Evolutionary conservation across 92 coral and sea anemone genomes (phyloP), one percentile per base, ranked within the genome.

Genomic region (Zoanthus gigantus): DNA sequence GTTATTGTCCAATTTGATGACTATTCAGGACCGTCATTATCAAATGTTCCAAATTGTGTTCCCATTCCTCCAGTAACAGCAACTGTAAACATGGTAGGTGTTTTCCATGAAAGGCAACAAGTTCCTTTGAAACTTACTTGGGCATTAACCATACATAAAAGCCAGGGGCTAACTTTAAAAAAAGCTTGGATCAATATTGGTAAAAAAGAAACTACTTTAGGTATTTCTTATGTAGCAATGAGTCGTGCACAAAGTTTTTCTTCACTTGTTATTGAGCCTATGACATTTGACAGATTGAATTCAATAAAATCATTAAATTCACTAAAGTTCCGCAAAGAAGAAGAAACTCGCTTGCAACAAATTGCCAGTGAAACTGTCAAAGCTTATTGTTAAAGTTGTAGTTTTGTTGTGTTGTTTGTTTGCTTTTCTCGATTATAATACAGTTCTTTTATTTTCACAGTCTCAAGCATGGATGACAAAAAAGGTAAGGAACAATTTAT

Each of bases 1-100:
- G 92, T 89, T 45, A 80, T 89, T 75, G 88, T 89, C 46, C 71
- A 83, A 52, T 89, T 89, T 89, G 92, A 89, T 76, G 53, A 89
- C 74, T 89, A 89, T 83, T 31, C 82, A 54, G 92, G 92, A 16
- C 92, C 89, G 17, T 86, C 89, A 48, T 29, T 84, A 72, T 42
- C 88, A 69, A 9, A 72, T 28, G 63, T 86, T 76, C 90, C 90
- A 44, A 32, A 53, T 60, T 86, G 84, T 76, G 90, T 86, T 86
- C 84, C 90, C 52, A 86, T 86, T 76, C 84, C 84, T 32, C 90
- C 85, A 86, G 53, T 86, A 76, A 86, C 84, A 31, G 68, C 84
- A 58, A 58, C 66, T 58, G 66, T 58, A 17, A 58, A 58, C 18
- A 12, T 58, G 66, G 66, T 0, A 58, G 66, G 66, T 58, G 66